Percentiles rank a stretch among this genome's conserved stretches.
Evolutionary conservation across 2,113 vertebrate species (phyloP).

Genomic region (Mus musculus): GRCm39 chr1:69248001-69248500

Average conservation of each 20-base stretch:
- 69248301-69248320: conserved; percentile 48
- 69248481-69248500: background rate
- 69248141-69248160: conserved; percentile 68
- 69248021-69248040: conserved; percentile 21
- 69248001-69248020: background rate
- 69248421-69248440: background rate
- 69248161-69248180: conserved; percentile 9
- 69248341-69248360: conserved; percentile 20
- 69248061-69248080: background rate
- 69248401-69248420: background rate
- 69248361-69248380: background rate
- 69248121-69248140: conserved; percentile 57
- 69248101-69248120: conserved; percentile 38
- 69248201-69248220: conserved; percentile 40
- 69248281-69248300: conserved; percentile 40
- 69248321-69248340: conserved; percentile 6
- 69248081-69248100: conserved; percentile 64
- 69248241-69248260: conserved; percentile 50
- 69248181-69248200: conserved; percentile 45
- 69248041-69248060: background rate
- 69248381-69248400: background rate
- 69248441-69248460: background rate
- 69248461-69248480: conserved; percentile 45
- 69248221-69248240: conserved; percentile 21
- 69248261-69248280: background rate